A percentile compares a stretch with the other conserved stretches of the same genome.
Conservation (phyloP, 2,888 invertebrate species). For the Cantharis rufa region DNA sequence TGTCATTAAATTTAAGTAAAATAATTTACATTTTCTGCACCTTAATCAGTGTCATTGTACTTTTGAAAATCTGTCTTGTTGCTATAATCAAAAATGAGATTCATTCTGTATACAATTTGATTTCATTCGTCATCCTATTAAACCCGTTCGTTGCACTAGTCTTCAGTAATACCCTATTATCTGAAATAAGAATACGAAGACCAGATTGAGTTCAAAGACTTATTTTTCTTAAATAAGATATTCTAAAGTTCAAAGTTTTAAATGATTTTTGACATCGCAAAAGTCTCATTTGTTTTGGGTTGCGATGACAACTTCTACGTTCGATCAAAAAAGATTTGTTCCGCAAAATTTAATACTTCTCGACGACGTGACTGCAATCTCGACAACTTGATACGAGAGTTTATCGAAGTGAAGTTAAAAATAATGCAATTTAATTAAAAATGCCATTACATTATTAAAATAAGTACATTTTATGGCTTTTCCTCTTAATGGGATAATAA, state of each 20-base stretch:
- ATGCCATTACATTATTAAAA: neutral
- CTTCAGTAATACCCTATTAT: constrained; percentile 1
- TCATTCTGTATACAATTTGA: constrained; percentile 3
- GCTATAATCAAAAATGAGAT: constrained; percentile 2
- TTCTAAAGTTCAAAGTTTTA: neutral
- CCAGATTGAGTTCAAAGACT: neutral
- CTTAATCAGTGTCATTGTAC: constrained; percentile 1
- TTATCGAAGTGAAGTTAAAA: neutral
- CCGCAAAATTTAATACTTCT: neutral
- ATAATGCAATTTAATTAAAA: neutral
- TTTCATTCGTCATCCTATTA: neutral
- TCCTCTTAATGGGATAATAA: neutral
- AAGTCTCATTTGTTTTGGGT: neutral
- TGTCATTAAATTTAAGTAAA: neutral
- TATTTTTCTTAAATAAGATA: neutral
- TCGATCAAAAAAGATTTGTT: neutral
- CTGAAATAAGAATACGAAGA: neutral
- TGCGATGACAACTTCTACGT: neutral
- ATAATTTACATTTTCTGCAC: neutral
- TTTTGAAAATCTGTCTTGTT: neutral
- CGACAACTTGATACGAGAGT: neutral
- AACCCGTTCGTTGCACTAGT: constrained; percentile 3
- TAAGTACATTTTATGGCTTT: neutral
- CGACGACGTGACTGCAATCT: neutral
- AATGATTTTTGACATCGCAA: neutral